These are phyloP conservation scores for Xestia ashworthii DNA, from an alignment of 2,888 invertebrate species.

Conservation along the genomic window DNA sequence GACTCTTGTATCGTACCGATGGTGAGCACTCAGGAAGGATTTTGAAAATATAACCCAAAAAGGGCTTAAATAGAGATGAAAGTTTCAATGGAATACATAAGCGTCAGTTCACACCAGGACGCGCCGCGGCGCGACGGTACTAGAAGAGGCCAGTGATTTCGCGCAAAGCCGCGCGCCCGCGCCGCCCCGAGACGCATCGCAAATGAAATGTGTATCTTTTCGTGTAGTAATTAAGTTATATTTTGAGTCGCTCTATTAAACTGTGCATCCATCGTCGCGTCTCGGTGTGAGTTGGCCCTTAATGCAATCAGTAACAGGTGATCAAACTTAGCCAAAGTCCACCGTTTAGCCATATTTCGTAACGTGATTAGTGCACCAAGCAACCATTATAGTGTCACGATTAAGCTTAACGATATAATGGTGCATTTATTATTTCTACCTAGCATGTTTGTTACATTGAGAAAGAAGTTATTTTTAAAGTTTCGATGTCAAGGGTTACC, in stretches of 20 bases:
- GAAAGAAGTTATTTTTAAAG: slow-evolving; percentile 11
- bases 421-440: not conserved
- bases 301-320: not conserved
- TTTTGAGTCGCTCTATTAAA: no score
- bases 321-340: not conserved
- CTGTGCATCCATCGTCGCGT: no score
- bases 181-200: no score
- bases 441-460: slow-evolving; percentile 11
- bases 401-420: slow-evolving; percentile 5
- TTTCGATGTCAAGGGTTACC: slow-evolving; percentile 12
- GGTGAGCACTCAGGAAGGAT: not conserved
- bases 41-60: not conserved
- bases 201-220: no score
- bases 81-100: not conserved
- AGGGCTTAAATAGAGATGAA: not conserved
- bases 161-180: no score
- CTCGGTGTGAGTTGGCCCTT: no score
- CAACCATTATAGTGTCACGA: not conserved
- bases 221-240: no score
- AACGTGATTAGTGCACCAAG: not conserved
- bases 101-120: no score
- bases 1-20: not conserved
- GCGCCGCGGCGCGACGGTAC: no score
- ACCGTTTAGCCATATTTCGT: slow-evolving; percentile 2
- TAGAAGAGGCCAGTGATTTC: no score